phyloP scores from a whole-genome alignment of 2,797 vertebrate genomes.

The Sebastes hubbsi region DNA sequence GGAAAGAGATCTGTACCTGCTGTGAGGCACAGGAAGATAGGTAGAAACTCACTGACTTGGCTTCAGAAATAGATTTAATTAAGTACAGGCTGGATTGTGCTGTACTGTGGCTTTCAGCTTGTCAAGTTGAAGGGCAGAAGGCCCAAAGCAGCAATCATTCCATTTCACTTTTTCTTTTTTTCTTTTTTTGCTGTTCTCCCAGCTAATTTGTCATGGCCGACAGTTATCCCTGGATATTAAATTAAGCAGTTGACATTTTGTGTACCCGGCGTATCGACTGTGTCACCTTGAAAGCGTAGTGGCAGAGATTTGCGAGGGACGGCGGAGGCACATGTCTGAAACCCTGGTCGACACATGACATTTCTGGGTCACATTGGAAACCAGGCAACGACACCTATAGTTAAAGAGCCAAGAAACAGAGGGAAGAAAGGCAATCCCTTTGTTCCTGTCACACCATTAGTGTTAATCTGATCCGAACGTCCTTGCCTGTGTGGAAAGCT shows the following conservation, averaged over 20 bases:
- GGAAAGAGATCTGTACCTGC: constrained; percentile 37
- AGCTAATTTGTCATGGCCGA: constrained; percentile 72
- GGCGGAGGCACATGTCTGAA: constrained; percentile 30
- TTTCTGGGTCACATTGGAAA: constrained; percentile 70
- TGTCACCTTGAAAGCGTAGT: constrained; percentile 70
- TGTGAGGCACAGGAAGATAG: constrained; percentile 12
- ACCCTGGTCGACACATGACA: constrained; percentile 59
- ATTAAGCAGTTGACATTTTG: constrained; percentile 74
- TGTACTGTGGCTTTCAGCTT: constrained; percentile 48
- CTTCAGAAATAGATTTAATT: constrained; percentile 63
- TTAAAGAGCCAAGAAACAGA: constrained; percentile 50
- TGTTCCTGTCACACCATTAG: constrained; percentile 59
- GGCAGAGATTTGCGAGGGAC: constrained; percentile 40
- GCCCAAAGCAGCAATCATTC: constrained; percentile 66
- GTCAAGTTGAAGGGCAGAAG: constrained; percentile 58
- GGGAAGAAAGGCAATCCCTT: constrained; percentile 54
- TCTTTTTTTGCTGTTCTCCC: constrained; percentile 21
- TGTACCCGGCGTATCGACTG: constrained; percentile 49
- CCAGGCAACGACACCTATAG: constrained; percentile 34
- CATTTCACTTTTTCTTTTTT: constrained; percentile 38
- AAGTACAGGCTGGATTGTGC: constrained; percentile 46
- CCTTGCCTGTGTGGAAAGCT: constrained; percentile 46
- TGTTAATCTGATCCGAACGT: constrained; percentile 51
- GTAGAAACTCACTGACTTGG: constrained; percentile 26
- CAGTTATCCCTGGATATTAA: constrained; percentile 74